Percentiles rank a stretch among this genome's conserved stretches.
Conservation (phyloP, 53 echinoderm and acorn worm genomes). For the Holothuria leucospilota region DNA sequence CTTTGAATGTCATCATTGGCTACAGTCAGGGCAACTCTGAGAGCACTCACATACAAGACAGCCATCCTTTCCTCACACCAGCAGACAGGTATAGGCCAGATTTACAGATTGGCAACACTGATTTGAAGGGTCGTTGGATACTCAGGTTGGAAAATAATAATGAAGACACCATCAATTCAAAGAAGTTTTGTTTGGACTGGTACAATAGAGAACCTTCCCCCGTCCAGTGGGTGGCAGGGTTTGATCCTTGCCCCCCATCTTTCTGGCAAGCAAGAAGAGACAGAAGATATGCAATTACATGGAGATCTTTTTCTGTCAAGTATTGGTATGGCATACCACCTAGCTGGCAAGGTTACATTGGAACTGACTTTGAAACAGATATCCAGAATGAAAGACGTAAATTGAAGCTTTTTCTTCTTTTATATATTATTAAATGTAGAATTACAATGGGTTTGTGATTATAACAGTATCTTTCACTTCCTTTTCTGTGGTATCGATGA, state of each 20-base stretch:
- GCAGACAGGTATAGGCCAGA: slow-evolving; percentile 19
- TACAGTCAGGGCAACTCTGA: slow-evolving; percentile 68
- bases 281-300: slow-evolving; percentile 11
- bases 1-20: slow-evolving; percentile 79
- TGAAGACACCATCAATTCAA: slow-evolving; percentile 74
- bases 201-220: slow-evolving; percentile 73
- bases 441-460: too few relatives aligned
- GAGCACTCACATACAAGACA: not conserved
- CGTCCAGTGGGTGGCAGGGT: slow-evolving; percentile 61
- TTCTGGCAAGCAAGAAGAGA: slow-evolving; percentile 36
- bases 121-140: slow-evolving; percentile 76
- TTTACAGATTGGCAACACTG: slow-evolving; percentile 60
- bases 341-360: not conserved
- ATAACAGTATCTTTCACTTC: too few relatives aligned
- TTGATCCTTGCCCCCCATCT: slow-evolving; percentile 87
- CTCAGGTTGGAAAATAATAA: slow-evolving; percentile 82
- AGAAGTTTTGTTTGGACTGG: slow-evolving; percentile 82
- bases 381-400: not conserved
- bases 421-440: too few relatives aligned
- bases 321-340: not conserved
- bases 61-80: not conserved
- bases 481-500: too few relatives aligned
- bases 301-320: not conserved
- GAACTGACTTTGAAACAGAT: slow-evolving; percentile 24
- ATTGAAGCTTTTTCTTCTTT: not conserved